Evolutionary conservation across 1,140 invertebrate species (phyloP).

Genomic region (Drosophila santomea): DNA sequence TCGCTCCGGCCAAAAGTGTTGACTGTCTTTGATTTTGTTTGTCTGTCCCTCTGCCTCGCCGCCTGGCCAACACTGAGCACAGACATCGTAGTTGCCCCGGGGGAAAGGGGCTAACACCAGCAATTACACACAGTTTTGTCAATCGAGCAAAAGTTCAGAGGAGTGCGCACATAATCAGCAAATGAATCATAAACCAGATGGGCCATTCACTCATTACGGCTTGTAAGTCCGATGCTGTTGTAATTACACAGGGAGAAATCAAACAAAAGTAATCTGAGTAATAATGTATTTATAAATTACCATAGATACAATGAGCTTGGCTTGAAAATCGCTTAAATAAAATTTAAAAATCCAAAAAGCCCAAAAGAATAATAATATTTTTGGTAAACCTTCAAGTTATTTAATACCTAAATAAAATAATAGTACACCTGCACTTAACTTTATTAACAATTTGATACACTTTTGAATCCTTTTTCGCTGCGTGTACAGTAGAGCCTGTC

Average conservation of each 20-base stretch:
- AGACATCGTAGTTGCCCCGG: neutral
- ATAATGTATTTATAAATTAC: no score
- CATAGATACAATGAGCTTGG: no score
- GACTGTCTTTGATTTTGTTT: constrained; percentile 81
- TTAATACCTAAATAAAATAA: no score
- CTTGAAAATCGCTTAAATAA: no score
- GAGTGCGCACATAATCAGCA: constrained; percentile 33
- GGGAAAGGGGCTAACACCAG: constrained; percentile 30
- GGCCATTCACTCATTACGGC: constrained; percentile 1
- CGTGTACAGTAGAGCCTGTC: constrained; percentile 8
- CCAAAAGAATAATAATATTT: no score
- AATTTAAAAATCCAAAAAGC: no score
- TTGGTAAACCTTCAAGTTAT: neutral
- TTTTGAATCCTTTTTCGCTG: neutral
- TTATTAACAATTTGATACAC: no score
- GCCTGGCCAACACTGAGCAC: constrained; percentile 1
- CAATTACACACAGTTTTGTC: constrained; percentile 46
- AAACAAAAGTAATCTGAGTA: no score
- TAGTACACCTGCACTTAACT: no score
- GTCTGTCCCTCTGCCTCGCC: constrained; percentile 42
- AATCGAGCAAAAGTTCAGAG: constrained; percentile 30
- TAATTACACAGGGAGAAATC: neutral
- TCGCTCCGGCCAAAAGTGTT: constrained; percentile 67
- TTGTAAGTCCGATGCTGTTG: neutral
- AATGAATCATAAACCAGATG: constrained; percentile 35